These are phyloP conservation scores for Leucoraja erinaceus DNA, from an alignment of 2,113 vertebrate species.

Conservation along the genomic window DNA sequence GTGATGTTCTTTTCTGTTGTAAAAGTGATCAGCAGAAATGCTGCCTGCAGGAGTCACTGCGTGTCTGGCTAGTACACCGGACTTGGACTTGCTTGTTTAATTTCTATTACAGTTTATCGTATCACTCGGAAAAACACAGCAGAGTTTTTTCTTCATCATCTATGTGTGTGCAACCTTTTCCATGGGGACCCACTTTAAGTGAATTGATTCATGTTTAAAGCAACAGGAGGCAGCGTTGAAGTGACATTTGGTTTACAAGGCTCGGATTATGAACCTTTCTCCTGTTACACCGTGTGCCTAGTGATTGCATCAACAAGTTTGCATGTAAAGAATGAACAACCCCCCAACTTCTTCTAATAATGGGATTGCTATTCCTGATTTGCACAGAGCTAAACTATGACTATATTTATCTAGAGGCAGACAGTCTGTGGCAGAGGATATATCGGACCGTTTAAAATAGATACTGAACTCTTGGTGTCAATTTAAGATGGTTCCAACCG, in stretches of 20 bases:
- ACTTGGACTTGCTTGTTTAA: background rate
- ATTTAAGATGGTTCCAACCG: background rate
- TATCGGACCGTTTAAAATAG: conserved; percentile 8
- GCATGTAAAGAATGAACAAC: conserved; percentile 19
- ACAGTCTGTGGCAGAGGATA: background rate
- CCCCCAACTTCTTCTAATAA: conserved; percentile 7
- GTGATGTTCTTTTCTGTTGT: background rate
- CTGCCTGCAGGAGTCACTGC: conserved; percentile 7
- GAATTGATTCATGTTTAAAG: background rate
- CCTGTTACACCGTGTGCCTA: background rate
- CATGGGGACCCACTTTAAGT: background rate
- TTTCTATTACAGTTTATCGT: background rate
- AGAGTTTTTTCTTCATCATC: background rate
- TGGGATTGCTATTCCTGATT: conserved; percentile 29
- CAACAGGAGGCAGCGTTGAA: background rate
- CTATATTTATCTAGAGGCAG: conserved; percentile 30
- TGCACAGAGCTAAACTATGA: conserved; percentile 10
- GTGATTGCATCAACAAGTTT: conserved; percentile 19
- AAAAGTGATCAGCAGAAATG: background rate
- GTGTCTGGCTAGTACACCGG: background rate
- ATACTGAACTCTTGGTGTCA: background rate
- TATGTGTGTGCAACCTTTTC: background rate
- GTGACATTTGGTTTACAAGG: background rate
- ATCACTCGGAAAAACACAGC: background rate
- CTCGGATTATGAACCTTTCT: background rate